Base-by-base conservation (phyloP, 37 sponge, comb jelly and placozoan genomes). In the Geodia barretti region DNA sequence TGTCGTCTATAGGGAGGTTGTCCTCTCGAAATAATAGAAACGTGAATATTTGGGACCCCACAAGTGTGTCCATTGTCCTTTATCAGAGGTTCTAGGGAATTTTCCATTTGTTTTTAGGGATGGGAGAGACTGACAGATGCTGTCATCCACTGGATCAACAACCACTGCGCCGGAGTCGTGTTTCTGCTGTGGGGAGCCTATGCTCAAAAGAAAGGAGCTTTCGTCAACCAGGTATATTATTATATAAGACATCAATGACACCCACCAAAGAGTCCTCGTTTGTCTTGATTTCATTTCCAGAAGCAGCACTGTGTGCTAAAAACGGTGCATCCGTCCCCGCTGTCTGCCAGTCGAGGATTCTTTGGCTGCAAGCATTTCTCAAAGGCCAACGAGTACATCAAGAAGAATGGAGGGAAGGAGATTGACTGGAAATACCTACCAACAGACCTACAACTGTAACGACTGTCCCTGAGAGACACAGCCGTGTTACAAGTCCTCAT, bases 81-180 rank as follows among this genome's bases (percentile, higher is more conserved):
- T 43, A 11, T 23, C 61, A 24, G 34, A 2, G 38, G 33, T 63
- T 2, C 41, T 65, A 65, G 31, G 5, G 69, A n/a, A 9, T 65
- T 35, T 33, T 75, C 1, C 24, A 35, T 11, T 17, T 39, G 68
- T 33, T 40, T 60, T 21, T 33, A 85, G 95, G 99, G 99, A 17
- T 98, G 99, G 99, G 99, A 98, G 84, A 96, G 83, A 33, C 60
- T 98, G 41, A 98, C 99, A 39, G 99, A 98, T 88, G 92, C 93
- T 20, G 97, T 98, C 21, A 90, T 96, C 60, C 85, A 90, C 64
- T 94, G 95, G 95, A 30, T 98, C 26, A 92, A 93, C 38, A 83
- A 87, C 54, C 72, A 94, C 40, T 59, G 26, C 3, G 24, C 70
- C 0, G 75, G 78, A 24, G 42, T 96, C 42, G 99, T 96, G 68